Evolutionary conservation across 2,888 invertebrate genomes (phyloP), one percentile per base, ranked within the genome.

Genomic region (Ormia ochracea): DNA sequence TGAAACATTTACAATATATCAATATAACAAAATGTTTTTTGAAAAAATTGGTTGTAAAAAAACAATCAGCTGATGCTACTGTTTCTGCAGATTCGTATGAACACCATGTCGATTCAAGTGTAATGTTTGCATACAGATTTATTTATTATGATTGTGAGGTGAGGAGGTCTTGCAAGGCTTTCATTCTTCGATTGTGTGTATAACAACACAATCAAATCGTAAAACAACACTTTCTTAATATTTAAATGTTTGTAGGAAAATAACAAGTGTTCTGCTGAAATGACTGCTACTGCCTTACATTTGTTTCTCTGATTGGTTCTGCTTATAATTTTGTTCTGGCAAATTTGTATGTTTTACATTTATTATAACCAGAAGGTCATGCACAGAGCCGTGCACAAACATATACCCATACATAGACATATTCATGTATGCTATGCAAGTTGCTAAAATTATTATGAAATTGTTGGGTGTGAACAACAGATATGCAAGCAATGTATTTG

Each of bases 251-350:
- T 65, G 26, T 33, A 38, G 12, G 4, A 17, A 19, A 52, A 26
- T 26, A 36, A 38, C n/a, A 38, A 48, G 41, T 63, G 36, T 50
- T 50, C 14, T 63, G 23, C 54, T 54, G 14, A 48, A 33, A 45
- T 5, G 10, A 36, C 23, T 63, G 10, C 36, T 33, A 48, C 21
- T 31, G 4, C 31, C n/a, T 45, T 48, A n/a, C 17, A 5, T 14
- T 3, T 12, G 12, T 21, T 19, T 1, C 1, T 21, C 28, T 48
- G 10, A n/a, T 21, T 43, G 43, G 9, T 45, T 10, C 14, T 1
- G 14, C 14, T 52, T 61, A 28, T 21, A 45, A 61, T n/a, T 31
- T 10, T 19, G 7, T 14, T 31, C 31, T 45, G 45, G 33, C 48
- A 33, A n/a, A n/a, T 48, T 33, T 21, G 12, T 7, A 10, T 48